Evolutionary conservation across 2,888 invertebrate species (phyloP).

Genomic region (Noctua janthe): DNA sequence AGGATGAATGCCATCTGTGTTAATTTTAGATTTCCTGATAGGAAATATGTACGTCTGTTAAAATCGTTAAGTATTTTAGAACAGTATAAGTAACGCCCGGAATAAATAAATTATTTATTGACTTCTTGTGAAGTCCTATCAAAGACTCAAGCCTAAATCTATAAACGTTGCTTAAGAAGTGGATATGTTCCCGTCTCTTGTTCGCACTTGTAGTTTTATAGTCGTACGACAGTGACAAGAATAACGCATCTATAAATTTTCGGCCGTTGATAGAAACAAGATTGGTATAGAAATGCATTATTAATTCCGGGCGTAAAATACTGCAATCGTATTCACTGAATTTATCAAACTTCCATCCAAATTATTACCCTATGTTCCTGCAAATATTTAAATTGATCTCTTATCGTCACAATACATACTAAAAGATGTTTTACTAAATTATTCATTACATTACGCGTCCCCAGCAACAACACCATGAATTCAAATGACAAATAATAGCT

Average conservation of each 20-base stretch:
- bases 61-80: conserved; percentile 39
- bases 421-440: too few relatives aligned
- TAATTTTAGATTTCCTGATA: conserved; percentile 26
- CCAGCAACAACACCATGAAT: too few relatives aligned
- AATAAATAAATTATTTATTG: not conserved
- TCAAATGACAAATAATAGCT: too few relatives aligned
- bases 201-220: not conserved
- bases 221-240: not conserved
- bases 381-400: too few relatives aligned
- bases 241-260: too few relatives aligned
- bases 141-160: not conserved
- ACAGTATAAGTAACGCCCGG: not conserved
- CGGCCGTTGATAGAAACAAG: not conserved
- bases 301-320: too few relatives aligned
- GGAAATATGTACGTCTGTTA: conserved; percentile 32
- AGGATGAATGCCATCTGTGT: conserved; percentile 30
- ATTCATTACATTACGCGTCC: too few relatives aligned
- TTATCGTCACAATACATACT: too few relatives aligned
- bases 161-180: not conserved
- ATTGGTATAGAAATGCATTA: not conserved
- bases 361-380: too few relatives aligned
- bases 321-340: too few relatives aligned
- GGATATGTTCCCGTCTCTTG: not conserved
- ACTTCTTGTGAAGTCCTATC: not conserved
- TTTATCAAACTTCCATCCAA: too few relatives aligned